Conservation (phyloP, 2,113 vertebrate genomes). For the Clinocottus analis region DNA sequence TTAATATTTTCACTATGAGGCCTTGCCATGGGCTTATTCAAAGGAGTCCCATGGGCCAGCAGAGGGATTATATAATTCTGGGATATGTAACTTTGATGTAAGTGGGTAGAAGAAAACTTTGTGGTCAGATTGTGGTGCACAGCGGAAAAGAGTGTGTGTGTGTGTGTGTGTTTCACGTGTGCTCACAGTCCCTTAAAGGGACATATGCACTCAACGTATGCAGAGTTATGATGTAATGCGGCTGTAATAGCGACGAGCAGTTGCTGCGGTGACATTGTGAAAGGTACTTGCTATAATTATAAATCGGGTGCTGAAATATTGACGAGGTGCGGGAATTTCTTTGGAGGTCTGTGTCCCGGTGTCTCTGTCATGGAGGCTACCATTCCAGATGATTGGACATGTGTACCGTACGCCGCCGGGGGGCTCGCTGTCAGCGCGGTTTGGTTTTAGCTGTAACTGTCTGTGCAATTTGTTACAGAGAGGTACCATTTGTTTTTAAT, state of each 20-base stretch:
- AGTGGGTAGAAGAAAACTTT: slow-evolving; percentile 37
- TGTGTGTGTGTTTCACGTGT: slow-evolving; percentile 8
- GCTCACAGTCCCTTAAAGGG: background rate
- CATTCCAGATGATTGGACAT: slow-evolving; percentile 20
- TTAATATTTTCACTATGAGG: slow-evolving; percentile 54
- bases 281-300: slow-evolving; percentile 24
- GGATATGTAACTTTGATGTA: slow-evolving; percentile 50
- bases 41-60: slow-evolving; percentile 34
- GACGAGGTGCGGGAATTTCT: slow-evolving; percentile 23
- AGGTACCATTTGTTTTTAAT: slow-evolving; percentile 21
- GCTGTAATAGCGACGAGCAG: slow-evolving; percentile 3
- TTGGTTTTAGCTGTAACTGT: slow-evolving; percentile 20
- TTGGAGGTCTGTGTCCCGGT: background rate
- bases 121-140: slow-evolving; percentile 3
- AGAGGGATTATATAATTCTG: slow-evolving; percentile 42
- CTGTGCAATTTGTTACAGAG: slow-evolving; percentile 20
- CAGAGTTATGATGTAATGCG: slow-evolving; percentile 14
- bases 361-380: slow-evolving; percentile 7
- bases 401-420: background rate
- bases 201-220: slow-evolving; percentile 7
- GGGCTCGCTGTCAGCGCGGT: slow-evolving; percentile 13
- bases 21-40: slow-evolving; percentile 46
- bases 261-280: background rate
- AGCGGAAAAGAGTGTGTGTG: slow-evolving; percentile 4
- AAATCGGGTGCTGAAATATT: slow-evolving; percentile 51